These are phyloP conservation scores for Sphecodes monilicornis DNA, from an alignment of 2,888 invertebrate genomes.

Conservation along the genomic window DNA sequence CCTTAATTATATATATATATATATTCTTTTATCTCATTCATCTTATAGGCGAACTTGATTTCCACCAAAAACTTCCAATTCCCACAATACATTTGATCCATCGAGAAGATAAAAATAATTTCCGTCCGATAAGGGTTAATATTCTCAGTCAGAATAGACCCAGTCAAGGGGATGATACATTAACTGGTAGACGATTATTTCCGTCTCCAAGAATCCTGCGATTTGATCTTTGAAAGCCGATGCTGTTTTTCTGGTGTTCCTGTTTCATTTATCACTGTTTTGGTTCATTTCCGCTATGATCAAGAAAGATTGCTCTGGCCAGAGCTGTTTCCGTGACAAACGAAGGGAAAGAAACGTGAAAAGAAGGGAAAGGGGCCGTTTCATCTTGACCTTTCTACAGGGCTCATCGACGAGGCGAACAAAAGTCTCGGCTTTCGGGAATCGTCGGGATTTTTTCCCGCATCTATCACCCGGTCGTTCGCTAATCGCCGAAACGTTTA, in stretches of 20 bases:
- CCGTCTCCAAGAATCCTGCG: not conserved
- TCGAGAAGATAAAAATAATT: too few relatives aligned
- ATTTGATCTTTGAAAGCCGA: not conserved
- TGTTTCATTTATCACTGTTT: not conserved
- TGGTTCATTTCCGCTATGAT: not conserved
- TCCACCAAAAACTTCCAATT: too few relatives aligned
- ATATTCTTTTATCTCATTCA: too few relatives aligned
- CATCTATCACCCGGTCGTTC: constrained; percentile 20
- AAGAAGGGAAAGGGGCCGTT: not conserved
- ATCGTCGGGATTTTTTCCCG: not conserved
- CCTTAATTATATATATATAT: too few relatives aligned
- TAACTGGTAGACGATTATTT: too few relatives aligned
- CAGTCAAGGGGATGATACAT: too few relatives aligned
- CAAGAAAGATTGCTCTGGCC: not conserved
- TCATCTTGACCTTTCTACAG: not conserved
- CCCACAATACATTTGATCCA: too few relatives aligned
- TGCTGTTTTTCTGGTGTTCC: not conserved
- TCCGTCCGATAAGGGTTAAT: too few relatives aligned
- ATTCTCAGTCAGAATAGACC: too few relatives aligned
- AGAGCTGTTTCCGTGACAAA: not conserved
- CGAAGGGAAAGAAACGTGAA: not conserved
- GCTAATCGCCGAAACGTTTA: constrained; percentile 26
- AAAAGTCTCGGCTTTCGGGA: not conserved
- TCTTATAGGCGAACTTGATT: too few relatives aligned
- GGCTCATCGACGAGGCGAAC: not conserved